These are phyloP conservation scores for Conus canariensis DNA, from an alignment of 2,888 invertebrate species.

Conservation along the genomic window DNA sequence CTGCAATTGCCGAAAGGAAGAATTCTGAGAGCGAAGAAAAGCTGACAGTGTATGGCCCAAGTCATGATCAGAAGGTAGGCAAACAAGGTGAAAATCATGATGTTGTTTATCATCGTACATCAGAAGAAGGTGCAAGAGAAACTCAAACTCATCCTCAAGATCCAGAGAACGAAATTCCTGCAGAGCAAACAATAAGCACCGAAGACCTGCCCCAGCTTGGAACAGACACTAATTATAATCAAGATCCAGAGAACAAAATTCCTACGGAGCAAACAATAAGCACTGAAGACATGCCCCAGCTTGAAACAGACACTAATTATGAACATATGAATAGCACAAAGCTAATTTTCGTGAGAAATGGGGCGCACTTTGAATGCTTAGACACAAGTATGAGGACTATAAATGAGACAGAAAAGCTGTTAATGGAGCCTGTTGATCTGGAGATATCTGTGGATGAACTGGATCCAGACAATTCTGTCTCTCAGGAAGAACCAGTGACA, in stretches of 20 bases:
- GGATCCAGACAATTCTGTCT: background rate
- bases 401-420: slow-evolving; percentile 7
- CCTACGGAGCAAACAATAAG: background rate
- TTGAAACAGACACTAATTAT: background rate
- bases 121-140: background rate
- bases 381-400: background rate
- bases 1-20: background rate
- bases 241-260: background rate
- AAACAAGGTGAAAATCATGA: background rate
- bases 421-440: background rate
- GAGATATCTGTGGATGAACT: slow-evolving; percentile 3
- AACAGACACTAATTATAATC: background rate
- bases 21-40: background rate
- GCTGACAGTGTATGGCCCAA: background rate
- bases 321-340: background rate
- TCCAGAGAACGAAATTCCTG: background rate
- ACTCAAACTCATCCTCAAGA: background rate
- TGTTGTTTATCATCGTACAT: background rate
- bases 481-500: background rate
- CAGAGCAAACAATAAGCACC: background rate
- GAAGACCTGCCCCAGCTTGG: background rate
- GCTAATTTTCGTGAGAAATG: background rate
- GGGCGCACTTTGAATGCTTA: background rate
- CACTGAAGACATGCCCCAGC: background rate
- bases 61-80: background rate